Evolutionary conservation across 2,113 vertebrate genomes (phyloP).

Genomic region (Nycticryphes semicollaris): DNA sequence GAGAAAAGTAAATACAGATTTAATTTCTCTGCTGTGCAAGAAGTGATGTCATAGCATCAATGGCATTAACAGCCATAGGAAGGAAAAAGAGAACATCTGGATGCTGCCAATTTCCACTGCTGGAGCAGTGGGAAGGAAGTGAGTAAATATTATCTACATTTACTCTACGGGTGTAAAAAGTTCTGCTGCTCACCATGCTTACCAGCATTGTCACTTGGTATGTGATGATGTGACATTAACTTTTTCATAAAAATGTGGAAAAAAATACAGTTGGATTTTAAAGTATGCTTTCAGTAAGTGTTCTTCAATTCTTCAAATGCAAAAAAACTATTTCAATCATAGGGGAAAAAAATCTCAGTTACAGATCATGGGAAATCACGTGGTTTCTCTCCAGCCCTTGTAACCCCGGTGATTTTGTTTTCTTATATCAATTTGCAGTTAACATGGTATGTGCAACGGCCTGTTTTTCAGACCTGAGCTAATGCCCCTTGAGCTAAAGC

Average conservation of each 20-base stretch:
- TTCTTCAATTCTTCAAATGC: not conserved
- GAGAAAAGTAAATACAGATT: not conserved
- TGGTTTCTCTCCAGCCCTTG: not conserved
- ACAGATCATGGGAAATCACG: not conserved
- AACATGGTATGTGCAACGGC: rapidly evolving
- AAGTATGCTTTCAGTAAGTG: not conserved
- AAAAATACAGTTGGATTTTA: not conserved
- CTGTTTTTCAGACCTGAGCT: not conserved
- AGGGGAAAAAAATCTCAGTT: not conserved
- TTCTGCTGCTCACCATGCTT: not conserved
- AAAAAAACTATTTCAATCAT: not conserved
- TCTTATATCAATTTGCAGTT: not conserved
- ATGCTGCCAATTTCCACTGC: not conserved
- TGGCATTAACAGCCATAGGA: rapidly evolving
- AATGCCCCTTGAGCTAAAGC: not conserved
- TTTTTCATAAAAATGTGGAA: not conserved
- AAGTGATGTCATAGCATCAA: not conserved
- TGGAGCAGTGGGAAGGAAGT: not conserved
- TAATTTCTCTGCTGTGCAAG: not conserved
- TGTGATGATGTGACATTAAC: not conserved
- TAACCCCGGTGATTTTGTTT: not conserved
- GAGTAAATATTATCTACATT: not conserved
- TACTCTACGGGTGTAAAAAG: not conserved
- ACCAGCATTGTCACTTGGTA: rapidly evolving
- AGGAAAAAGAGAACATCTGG: not conserved